Evolutionary conservation across 2,888 invertebrate species (phyloP).

Genomic region (Harpagoxenus sublaevis): DNA sequence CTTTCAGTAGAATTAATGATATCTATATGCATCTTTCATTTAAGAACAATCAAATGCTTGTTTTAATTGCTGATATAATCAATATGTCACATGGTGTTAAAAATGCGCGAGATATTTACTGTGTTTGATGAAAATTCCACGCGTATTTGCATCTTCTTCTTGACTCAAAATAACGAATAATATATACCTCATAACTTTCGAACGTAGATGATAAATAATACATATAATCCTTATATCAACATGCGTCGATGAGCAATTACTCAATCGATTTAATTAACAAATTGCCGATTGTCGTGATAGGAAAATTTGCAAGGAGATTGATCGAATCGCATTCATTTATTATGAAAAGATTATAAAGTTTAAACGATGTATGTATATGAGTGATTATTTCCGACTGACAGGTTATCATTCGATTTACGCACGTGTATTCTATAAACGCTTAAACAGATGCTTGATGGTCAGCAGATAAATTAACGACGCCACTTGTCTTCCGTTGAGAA

Average conservation of each 20-base stretch:
- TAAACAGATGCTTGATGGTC: conserved; percentile 24
- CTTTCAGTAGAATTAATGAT: background rate
- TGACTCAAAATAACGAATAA: background rate
- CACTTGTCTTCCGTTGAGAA: conserved; percentile 6
- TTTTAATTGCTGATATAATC: background rate
- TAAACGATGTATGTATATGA: background rate
- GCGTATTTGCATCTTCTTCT: background rate
- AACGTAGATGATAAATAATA: background rate
- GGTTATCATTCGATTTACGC: conserved; percentile 13
- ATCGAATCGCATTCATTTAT: conserved; percentile 21
- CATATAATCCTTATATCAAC: background rate
- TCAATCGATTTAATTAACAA: conserved; percentile 4
- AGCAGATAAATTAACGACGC: conserved; percentile 5
- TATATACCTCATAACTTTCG: background rate
- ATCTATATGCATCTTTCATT: background rate
- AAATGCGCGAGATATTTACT: conserved; percentile 11
- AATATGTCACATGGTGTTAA: background rate
- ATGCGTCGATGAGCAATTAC: background rate
- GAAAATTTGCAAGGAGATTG: background rate
- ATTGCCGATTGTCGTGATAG: background rate
- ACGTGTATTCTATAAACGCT: conserved; percentile 5
- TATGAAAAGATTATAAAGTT: background rate
- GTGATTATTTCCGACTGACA: background rate
- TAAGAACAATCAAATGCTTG: background rate
- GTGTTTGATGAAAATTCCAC: background rate